Conservation (phyloP, 2,888 invertebrate genomes). For the Dorcus parallelipipedus region DNA sequence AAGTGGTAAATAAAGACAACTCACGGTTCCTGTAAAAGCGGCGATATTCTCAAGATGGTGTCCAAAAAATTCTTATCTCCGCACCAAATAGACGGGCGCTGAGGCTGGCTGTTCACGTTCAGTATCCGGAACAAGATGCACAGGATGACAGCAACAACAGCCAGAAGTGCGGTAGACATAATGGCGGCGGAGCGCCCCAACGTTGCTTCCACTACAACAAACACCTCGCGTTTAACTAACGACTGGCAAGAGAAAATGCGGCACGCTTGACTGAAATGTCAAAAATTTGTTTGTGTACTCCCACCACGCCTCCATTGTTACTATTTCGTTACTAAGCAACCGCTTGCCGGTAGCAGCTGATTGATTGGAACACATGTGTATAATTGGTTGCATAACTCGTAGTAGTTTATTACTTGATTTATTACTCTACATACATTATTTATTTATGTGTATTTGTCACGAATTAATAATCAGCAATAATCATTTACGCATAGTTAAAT, state of each 20-base stretch:
- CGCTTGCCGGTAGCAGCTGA: too few relatives aligned
- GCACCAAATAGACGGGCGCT: conserved; percentile 74
- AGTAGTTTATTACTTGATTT: too few relatives aligned
- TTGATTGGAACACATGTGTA: too few relatives aligned
- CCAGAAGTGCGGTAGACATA: conserved; percentile 80
- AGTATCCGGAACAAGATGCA: conserved; percentile 80
- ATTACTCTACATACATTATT: too few relatives aligned
- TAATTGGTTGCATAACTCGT: too few relatives aligned
- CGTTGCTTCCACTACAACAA: conserved; percentile 23
- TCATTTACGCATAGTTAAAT: too few relatives aligned
- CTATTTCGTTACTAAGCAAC: too few relatives aligned
- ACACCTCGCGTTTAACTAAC: conserved; percentile 15
- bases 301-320: neutral
- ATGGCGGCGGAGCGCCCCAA: conserved; percentile 33
- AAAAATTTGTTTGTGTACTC: neutral
- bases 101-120: conserved; percentile 79
- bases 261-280: neutral
- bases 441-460: too few relatives aligned
- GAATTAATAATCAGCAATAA: too few relatives aligned
- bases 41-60: conserved; percentile 74
- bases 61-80: conserved; percentile 73
- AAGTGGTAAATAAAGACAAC: conserved; percentile 46
- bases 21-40: conserved; percentile 79
- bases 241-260: neutral
- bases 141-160: conserved; percentile 76